Conservation (phyloP, 2,888 invertebrate genomes). For the Cheiracanthium punctorium region DNA sequence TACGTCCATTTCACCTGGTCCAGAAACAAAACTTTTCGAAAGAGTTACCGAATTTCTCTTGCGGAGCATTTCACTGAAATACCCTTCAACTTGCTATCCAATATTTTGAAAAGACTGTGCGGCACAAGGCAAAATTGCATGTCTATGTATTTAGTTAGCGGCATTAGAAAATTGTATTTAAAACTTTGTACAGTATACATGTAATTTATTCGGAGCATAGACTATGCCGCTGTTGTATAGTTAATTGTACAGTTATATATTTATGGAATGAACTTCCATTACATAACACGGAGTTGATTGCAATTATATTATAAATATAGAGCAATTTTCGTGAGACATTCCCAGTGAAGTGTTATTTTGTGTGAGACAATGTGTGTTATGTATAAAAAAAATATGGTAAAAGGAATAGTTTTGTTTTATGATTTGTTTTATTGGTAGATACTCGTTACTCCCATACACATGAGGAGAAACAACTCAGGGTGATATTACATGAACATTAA, state of each 20-base stretch:
- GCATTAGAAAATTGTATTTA: slow-evolving; percentile 31
- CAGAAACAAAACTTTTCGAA: slow-evolving; percentile 22
- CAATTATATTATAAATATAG: slow-evolving; percentile 28
- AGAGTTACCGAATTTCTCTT: slow-evolving; percentile 29
- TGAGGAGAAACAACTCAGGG: slow-evolving; percentile 30
- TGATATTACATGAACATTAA: slow-evolving; percentile 19
- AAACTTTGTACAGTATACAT: slow-evolving; percentile 57
- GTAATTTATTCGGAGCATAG: slow-evolving; percentile 59
- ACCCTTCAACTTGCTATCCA: not conserved
- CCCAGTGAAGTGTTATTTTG: slow-evolving; percentile 46
- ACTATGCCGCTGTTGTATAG: slow-evolving; percentile 58
- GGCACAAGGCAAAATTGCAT: slow-evolving; percentile 31
- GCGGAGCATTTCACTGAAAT: slow-evolving; percentile 16
- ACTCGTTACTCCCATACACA: slow-evolving; percentile 5
- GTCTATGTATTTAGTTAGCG: slow-evolving; percentile 52
- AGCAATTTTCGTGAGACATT: slow-evolving; percentile 32
- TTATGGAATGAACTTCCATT: slow-evolving; percentile 34
- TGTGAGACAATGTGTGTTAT: slow-evolving; percentile 8
- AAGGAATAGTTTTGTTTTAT: not conserved
- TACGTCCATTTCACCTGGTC: slow-evolving; percentile 53
- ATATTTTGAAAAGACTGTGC: slow-evolving; percentile 10
- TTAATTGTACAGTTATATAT: slow-evolving; percentile 67
- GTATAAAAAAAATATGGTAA: not conserved
- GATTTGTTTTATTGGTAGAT: not conserved
- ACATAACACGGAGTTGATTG: slow-evolving; percentile 13